Evolutionary conservation across 2,797 vertebrate genomes (phyloP).

Genomic region (Dicrostonyx torquatus): DNA sequence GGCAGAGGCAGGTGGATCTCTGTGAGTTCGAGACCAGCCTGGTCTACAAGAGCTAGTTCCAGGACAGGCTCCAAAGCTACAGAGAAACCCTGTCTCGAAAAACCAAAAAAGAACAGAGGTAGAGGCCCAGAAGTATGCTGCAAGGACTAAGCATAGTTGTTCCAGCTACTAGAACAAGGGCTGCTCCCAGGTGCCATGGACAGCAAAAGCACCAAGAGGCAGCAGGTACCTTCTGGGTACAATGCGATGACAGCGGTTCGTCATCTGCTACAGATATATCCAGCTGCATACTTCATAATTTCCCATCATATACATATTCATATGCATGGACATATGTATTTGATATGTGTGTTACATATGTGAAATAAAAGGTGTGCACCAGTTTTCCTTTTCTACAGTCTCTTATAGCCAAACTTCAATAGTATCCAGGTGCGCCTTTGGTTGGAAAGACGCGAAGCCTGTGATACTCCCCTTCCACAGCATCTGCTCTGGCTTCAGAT

Average conservation of each 20-base stretch:
- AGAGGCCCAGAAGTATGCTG: background rate
- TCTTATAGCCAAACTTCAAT: background rate
- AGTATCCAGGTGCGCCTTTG: background rate
- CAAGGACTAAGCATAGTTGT: background rate
- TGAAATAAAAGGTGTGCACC: background rate
- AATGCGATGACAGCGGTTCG: background rate
- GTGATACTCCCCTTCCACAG: background rate
- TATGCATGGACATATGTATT: background rate
- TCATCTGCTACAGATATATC: background rate
- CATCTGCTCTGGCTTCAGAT: background rate
- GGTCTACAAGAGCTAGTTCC: no score
- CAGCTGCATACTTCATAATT: background rate
- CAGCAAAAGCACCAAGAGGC: background rate
- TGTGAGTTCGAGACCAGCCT: no score
- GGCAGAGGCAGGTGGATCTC: no score
- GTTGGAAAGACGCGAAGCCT: background rate
- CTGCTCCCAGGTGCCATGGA: accelerated
- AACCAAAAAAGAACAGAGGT: no score
- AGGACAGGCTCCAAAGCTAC: no score
- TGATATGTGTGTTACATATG: background rate
- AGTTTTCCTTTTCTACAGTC: background rate
- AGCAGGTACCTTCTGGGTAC: background rate
- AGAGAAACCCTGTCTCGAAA: no score
- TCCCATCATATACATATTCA: background rate
- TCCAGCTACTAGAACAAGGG: background rate